A percentile compares a stretch with the other conserved stretches of the same genome.
Evolutionary conservation across 2,113 vertebrate species (phyloP).

Genomic region (Prionailurus bengalensis): DNA sequence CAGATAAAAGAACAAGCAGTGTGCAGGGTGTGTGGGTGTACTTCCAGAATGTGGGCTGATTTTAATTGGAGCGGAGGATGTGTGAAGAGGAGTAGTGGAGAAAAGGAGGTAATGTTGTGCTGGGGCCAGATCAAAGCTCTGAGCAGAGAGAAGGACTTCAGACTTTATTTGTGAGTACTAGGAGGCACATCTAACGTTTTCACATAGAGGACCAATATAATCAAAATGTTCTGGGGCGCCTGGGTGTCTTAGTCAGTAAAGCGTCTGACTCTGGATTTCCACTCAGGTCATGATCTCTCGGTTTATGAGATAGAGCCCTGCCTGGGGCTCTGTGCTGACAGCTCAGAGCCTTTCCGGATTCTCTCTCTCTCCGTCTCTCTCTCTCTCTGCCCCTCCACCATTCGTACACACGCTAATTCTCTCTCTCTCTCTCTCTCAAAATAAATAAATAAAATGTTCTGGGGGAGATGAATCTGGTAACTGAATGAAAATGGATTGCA

Average conservation of each 20-base stretch:
- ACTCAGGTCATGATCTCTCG: no score
- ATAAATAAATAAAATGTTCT: no score
- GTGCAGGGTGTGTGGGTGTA: background rate
- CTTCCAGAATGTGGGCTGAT: conserved; percentile 2
- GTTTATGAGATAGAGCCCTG: no score
- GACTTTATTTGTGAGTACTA: background rate
- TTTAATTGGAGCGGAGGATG: conserved; percentile 9
- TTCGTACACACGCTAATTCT: no score
- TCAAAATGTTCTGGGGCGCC: background rate
- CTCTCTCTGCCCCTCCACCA: no score
- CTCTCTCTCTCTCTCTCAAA: no score
- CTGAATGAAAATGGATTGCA: background rate
- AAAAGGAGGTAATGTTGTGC: background rate
- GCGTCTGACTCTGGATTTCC: no score
- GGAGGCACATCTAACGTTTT: background rate
- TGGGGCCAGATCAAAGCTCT: background rate
- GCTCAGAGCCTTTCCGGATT: no score
- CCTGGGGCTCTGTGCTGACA: no score
- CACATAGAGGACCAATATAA: background rate
- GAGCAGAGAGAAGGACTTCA: background rate
- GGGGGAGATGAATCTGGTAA: background rate
- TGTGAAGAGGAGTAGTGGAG: background rate
- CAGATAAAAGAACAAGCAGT: background rate
- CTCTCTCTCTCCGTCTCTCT: no score
- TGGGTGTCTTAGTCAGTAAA: no score